phyloP scores from a whole-genome alignment of 2,888 invertebrate genomes.

The Thalpophila matura region DNA sequence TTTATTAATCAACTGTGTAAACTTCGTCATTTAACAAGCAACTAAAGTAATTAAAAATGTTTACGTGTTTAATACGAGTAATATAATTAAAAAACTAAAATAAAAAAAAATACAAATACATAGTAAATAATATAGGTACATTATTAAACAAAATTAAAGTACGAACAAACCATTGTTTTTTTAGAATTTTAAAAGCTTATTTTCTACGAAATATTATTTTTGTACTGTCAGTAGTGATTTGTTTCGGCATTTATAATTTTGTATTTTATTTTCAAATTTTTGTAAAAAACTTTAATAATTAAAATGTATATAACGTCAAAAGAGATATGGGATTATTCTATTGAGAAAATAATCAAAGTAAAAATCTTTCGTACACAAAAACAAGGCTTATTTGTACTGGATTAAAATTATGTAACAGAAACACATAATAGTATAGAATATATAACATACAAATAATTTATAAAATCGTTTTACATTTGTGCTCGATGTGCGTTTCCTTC shows the following conservation, averaged over 20 bases:
- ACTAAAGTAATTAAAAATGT: not conserved
- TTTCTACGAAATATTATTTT: conserved; percentile 69
- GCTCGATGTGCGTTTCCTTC: conserved; percentile 76
- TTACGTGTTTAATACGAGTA: no score
- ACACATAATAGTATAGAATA: conserved; percentile 1
- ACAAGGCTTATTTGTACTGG: conserved; percentile 24
- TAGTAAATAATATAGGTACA: not conserved
- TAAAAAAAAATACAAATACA: not conserved
- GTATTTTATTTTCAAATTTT: conserved; percentile 46
- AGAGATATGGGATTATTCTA: conserved; percentile 66
- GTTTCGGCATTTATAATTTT: conserved; percentile 36
- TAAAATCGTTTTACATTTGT: conserved; percentile 67
- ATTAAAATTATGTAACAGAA: conserved; percentile 16
- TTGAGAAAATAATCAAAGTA: conserved; percentile 28
- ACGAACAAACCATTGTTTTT: not conserved
- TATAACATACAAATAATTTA: conserved; percentile 24
- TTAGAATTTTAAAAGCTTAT: conserved; percentile 64
- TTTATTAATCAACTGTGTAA: conserved; percentile 7
- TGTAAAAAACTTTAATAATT: conserved; percentile 55
- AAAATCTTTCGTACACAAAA: conserved; percentile 5
- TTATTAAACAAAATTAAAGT: not conserved
- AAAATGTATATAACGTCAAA: conserved; percentile 59
- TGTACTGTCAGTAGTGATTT: conserved; percentile 69
- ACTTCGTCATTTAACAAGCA: conserved; percentile 1
- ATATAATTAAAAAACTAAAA: not conserved